These are phyloP conservation scores for Hedya salicella DNA, from an alignment of 2,888 invertebrate species.

Conservation along the genomic window DNA sequence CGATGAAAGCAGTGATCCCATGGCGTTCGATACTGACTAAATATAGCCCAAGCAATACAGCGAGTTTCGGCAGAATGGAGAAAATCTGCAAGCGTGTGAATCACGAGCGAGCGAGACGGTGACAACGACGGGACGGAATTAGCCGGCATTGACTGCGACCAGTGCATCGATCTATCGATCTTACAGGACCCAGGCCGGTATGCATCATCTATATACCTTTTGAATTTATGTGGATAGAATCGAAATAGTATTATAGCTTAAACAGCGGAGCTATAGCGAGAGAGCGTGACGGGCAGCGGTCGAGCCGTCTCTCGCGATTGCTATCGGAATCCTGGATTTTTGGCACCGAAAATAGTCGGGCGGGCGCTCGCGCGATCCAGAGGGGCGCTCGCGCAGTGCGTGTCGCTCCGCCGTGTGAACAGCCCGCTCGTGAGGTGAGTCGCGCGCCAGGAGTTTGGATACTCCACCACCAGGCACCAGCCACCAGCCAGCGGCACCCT, in stretches of 20 bases:
- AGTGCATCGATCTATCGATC: conserved; percentile 55
- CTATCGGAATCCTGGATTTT: conserved; percentile 81
- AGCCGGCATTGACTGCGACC: conserved; percentile 56
- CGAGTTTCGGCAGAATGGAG: conserved; percentile 49
- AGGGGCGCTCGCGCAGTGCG: conserved; percentile 81
- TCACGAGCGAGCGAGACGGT: conserved; percentile 48
- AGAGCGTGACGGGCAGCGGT: conserved; percentile 68
- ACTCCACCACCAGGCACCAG: conserved; percentile 56
- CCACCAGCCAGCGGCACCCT: conserved; percentile 45
- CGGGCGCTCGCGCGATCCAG: conserved; percentile 72
- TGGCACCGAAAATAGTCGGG: conserved; percentile 84
- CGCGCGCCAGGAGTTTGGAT: conserved; percentile 64
- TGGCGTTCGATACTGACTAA: conserved; percentile 49
- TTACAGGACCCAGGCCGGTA: conserved; percentile 26
- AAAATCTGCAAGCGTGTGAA: conserved; percentile 52
- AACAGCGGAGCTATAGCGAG: conserved; percentile 57
- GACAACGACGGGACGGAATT: conserved; percentile 48
- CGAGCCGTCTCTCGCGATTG: conserved; percentile 62
- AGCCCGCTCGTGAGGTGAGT: conserved; percentile 83
- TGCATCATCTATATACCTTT: conserved; percentile 32
- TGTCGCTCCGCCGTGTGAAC: conserved; percentile 85
- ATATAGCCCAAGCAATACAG: conserved; percentile 52
- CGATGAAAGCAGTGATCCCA: conserved; percentile 43
- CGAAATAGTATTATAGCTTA: conserved; percentile 49
- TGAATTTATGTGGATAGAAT: no score